Evolutionary conservation across 2,113 vertebrate species (phyloP), one percentile per base, ranked within the genome.

Genomic region (Pterophyllum scalare): DNA sequence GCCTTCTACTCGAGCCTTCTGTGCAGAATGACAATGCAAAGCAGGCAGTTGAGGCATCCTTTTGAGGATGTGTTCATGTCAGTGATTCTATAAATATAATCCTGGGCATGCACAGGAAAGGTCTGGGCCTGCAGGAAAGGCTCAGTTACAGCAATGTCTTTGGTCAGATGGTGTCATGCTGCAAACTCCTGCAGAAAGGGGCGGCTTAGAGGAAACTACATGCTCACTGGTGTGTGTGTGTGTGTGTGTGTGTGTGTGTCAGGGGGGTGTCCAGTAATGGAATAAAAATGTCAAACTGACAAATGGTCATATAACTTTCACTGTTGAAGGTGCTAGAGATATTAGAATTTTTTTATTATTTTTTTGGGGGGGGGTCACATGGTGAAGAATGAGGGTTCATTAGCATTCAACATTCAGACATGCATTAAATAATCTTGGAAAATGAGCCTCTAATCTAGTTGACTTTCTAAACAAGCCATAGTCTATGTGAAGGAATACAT

Each of bases 1-100:
- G 17, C 57, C 59, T 38, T 31, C 6, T 38, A n/a, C 38, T 28
- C 3, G 2, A 80, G 52, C 43, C 46, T 80, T 87, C 81, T 80
- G 31, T 62, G 62, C 74, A 67, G 54, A 75, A 67, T 87, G 82
- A 76, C 67, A 67, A 61, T 70, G 78, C 61, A 86, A 76, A 86
- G 82, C 59, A 49, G 43, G 31, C 74, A 52, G 49, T 40, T 77
- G 75, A 75, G 54, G 65, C 65, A 79, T 80, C 80, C 75, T 86
- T 90, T 62, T 88, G 81, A 86, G 89, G 81, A 88, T 74, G 79
- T 79, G 64, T 85, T 88, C 75, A 79, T 79, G 79, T 88, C 57
- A 83, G 57, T 77, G 52, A 74, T 75, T 85, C 91, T 92, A 92
- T 88, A 91, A 94, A 94, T 91, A 93, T 56, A 70, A 59, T 84